A percentile compares a stretch with the other conserved stretches of the same genome.
These are phyloP conservation scores for Hydrolagus colliei DNA, from an alignment of 2,797 vertebrate genomes.

Conservation along the genomic window DNA sequence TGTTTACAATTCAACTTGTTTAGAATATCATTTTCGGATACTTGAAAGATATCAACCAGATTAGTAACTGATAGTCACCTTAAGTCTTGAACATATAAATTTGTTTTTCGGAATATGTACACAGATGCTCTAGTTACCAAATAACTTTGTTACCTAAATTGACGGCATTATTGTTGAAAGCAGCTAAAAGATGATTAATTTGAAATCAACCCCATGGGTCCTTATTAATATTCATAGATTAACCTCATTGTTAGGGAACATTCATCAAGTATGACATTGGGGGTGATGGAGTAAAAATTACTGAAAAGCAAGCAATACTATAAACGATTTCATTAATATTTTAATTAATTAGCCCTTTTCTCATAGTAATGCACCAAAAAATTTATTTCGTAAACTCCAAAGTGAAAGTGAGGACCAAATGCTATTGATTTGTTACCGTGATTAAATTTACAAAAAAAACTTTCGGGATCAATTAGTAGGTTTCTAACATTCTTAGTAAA, in stretches of 20 bases:
- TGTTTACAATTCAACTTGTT: background rate
- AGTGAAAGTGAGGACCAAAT: background rate
- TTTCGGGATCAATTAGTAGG: background rate
- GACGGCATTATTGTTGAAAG: background rate
- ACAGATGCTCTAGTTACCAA: background rate
- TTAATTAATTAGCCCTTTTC: background rate
- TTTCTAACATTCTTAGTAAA: constrained; percentile 6
- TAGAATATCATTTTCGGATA: background rate
- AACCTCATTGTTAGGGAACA: constrained; percentile 13
- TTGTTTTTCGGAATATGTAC: background rate
- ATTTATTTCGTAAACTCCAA: constrained; percentile 3
- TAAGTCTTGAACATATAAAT: background rate
- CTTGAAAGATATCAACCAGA: background rate
- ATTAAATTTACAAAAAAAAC: background rate
- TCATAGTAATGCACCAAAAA: background rate
- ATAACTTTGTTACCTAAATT: background rate
- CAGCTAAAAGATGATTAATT: constrained; percentile 8
- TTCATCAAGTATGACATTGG: constrained; percentile 22
- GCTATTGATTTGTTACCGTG: background rate
- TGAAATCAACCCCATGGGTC: constrained; percentile 12
- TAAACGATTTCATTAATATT: constrained; percentile 9
- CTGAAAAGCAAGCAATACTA: constrained; percentile 4
- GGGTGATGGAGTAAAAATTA: constrained; percentile 1
- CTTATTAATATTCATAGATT: constrained; percentile 25
- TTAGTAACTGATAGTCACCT: background rate